A percentile compares a stretch with the other conserved stretches of the same genome.
phyloP scores from a whole-genome alignment of 2,113 vertebrate genomes.

The Apus apus region DNA sequence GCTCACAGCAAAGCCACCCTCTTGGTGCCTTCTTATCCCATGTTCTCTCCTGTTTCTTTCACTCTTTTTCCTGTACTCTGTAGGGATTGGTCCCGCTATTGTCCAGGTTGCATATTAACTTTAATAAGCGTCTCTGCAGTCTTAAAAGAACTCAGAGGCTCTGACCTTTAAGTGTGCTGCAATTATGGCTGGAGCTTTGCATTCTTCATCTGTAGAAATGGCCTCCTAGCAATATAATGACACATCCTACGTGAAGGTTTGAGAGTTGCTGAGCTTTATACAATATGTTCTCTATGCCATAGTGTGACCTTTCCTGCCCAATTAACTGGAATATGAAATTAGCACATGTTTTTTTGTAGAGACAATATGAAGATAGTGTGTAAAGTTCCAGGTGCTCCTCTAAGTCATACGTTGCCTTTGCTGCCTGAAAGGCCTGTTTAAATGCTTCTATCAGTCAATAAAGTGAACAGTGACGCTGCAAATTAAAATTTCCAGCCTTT shows the following conservation, averaged over 20 bases:
- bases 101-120: neutral
- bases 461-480: conserved; percentile 40
- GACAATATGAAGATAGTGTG: neutral
- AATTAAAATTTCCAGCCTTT: conserved; percentile 57
- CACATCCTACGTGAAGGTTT: neutral
- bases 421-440: neutral
- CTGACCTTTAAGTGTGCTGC: conserved; percentile 75
- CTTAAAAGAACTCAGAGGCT: conserved; percentile 52
- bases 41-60: neutral
- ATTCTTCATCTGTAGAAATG: conserved; percentile 69
- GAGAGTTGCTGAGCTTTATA: neutral
- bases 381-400: conserved; percentile 22
- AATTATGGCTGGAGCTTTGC: conserved; percentile 68
- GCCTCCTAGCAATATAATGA: conserved; percentile 72
- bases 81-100: neutral
- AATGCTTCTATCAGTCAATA: conserved; percentile 27
- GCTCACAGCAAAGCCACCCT: neutral
- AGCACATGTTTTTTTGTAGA: conserved; percentile 2
- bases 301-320: conserved; percentile 69
- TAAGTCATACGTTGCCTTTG: neutral
- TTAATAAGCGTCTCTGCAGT: conserved; percentile 39
- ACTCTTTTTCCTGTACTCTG: neutral
- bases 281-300: conserved; percentile 10
- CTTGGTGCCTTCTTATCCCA: neutral
- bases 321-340: conserved; percentile 56